Percentiles rank a stretch among this genome's conserved stretches.
phyloP scores from a whole-genome alignment of 2,888 invertebrate genomes.

The Teleogryllus oceanicus region DNA sequence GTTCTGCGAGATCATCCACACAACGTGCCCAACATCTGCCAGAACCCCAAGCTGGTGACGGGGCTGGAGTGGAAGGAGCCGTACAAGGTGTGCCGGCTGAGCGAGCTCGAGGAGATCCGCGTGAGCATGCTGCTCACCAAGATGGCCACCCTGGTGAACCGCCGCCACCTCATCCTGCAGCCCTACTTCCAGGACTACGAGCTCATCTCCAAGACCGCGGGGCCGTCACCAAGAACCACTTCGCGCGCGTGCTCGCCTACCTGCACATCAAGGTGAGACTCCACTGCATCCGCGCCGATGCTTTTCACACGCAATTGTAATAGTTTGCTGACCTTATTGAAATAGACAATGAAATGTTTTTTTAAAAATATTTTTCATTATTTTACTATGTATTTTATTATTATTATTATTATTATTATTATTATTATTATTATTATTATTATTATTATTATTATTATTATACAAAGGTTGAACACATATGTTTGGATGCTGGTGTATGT shows the following conservation, averaged over 20 bases:
- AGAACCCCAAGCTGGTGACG: conserved; percentile 50
- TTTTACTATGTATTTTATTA: too few species aligned
- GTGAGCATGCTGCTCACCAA: conserved; percentile 68
- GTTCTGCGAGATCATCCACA: conserved; percentile 69
- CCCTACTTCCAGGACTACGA: conserved; percentile 76
- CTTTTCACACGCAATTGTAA: too few species aligned
- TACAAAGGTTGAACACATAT: too few species aligned
- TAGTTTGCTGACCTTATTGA: too few species aligned
- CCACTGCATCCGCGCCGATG: too few species aligned
- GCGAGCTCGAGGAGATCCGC: conserved; percentile 62
- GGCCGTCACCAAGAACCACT: conserved; percentile 72
- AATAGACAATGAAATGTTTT: too few species aligned
- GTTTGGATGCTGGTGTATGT: too few species aligned
- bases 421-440: too few species aligned
- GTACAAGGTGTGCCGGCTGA: conserved; percentile 62
- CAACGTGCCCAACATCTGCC: conserved; percentile 55
- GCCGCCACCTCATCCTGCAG: conserved; percentile 60
- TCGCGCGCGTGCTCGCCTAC: conserved; percentile 69
- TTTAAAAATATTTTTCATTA: too few species aligned
- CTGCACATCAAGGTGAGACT: conserved; percentile 50
- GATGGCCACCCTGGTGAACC: conserved; percentile 59
- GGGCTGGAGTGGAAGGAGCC: conserved; percentile 68
- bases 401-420: too few species aligned
- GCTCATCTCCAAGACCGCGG: conserved; percentile 72
- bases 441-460: too few species aligned